Conservation (phyloP, 2,113 vertebrate species). For the Leuciscus idus region DNA sequence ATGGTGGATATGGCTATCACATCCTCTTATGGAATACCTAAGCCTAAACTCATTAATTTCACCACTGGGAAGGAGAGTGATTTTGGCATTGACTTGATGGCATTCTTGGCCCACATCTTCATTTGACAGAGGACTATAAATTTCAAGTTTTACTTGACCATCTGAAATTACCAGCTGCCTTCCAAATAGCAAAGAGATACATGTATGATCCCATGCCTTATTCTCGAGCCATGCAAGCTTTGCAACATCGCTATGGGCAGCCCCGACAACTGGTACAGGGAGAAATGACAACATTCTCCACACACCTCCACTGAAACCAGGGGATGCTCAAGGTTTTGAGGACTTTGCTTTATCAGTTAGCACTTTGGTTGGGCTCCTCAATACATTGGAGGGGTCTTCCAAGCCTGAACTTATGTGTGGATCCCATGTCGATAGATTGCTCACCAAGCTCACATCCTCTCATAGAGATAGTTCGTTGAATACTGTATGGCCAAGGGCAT, state of each 20-base stretch:
- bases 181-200: slow-evolving; percentile 14
- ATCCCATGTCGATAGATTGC: not conserved
- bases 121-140: too few species aligned
- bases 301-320: not conserved
- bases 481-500: not conserved
- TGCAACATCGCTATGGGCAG: not conserved
- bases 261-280: not conserved
- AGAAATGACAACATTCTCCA: not conserved
- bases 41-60: not conserved
- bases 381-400: not conserved
- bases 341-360: not conserved
- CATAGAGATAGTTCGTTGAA: not conserved
- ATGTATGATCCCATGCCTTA: slow-evolving; percentile 6
- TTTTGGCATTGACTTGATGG: not conserved
- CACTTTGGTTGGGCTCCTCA: not conserved
- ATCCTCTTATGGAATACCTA: not conserved
- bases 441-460: not conserved
- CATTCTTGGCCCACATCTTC: too few species aligned
- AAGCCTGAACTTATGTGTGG: not conserved
- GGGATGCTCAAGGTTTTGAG: not conserved
- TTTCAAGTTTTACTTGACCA: slow-evolving; percentile 6
- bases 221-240: slow-evolving; percentile 1
- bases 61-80: too few species aligned
- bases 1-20: slow-evolving; percentile 3
- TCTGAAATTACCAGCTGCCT: slow-evolving; percentile 5